Percentiles rank a stretch among this genome's conserved stretches.
Evolutionary conservation across 2,113 vertebrate species (phyloP).

Genomic region (Ameiurus melas): DNA sequence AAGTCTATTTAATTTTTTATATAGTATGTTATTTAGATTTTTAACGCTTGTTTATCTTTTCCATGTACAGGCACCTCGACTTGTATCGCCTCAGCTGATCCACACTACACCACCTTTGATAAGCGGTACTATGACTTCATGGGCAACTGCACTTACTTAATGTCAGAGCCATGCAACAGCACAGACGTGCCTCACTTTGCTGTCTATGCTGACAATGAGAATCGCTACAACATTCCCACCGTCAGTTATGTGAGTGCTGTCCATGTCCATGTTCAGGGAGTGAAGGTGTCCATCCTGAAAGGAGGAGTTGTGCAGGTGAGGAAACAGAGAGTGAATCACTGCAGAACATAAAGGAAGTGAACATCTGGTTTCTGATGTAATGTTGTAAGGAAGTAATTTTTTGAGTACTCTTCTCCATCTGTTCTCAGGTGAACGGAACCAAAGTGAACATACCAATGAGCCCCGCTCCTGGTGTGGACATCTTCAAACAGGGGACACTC

Average conservation of each 20-base stretch:
- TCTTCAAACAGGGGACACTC: conserved; percentile 53
- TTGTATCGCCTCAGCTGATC: conserved; percentile 70
- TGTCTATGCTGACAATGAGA: conserved; percentile 73
- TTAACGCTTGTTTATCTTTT: background rate
- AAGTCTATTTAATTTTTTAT: background rate
- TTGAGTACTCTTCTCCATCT: background rate
- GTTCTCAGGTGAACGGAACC: conserved; percentile 54
- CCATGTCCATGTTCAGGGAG: conserved; percentile 63
- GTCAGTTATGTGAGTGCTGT: conserved; percentile 76
- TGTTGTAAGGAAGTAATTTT: background rate
- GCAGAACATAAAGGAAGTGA: background rate
- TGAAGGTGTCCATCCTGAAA: conserved; percentile 74
- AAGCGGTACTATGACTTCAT: conserved; percentile 71
- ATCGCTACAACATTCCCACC: conserved; percentile 65
- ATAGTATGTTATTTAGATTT: background rate
- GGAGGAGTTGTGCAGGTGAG: conserved; percentile 73
- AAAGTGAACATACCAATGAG: conserved; percentile 53
- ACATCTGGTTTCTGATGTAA: background rate
- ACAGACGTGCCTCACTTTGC: conserved; percentile 64
- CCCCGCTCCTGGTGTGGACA: conserved; percentile 45
- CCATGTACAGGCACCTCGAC: conserved; percentile 64
- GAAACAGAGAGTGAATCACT: background rate
- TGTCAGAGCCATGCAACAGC: conserved; percentile 68
- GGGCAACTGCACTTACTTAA: conserved; percentile 78
- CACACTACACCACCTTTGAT: conserved; percentile 78